phyloP scores from a whole-genome alignment of 1,140 invertebrate genomes.

The Chironomus tepperi region DNA sequence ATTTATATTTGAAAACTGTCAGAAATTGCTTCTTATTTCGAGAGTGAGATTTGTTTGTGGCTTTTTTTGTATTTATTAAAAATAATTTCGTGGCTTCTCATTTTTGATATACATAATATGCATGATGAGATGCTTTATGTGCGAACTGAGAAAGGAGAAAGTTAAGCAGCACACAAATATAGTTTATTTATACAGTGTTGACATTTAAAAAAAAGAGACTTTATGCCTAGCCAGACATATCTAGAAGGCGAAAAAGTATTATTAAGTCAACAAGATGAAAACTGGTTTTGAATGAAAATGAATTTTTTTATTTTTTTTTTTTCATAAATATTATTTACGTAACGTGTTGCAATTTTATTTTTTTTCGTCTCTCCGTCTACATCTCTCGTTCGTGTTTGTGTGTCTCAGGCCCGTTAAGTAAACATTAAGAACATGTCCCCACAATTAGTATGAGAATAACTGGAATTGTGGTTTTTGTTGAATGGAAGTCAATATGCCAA shows the following conservation, averaged over 20 bases:
- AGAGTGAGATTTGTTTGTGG: background rate
- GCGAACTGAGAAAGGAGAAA: background rate
- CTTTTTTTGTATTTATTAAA: background rate
- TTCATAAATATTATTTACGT: background rate
- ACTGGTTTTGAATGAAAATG: conserved; percentile 8
- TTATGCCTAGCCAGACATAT: background rate
- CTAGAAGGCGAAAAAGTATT: background rate
- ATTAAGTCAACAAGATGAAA: background rate
- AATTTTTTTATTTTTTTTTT: background rate
- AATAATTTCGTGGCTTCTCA: background rate
- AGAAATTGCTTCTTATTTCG: background rate
- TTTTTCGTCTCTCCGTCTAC: background rate
- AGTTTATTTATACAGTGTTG: background rate
- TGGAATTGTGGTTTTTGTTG: no score
- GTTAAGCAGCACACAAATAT: background rate
- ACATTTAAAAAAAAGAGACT: background rate
- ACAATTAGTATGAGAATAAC: background rate
- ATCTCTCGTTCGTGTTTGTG: background rate
- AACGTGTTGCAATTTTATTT: background rate
- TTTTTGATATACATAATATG: background rate
- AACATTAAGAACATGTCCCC: no score
- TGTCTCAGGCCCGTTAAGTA: background rate
- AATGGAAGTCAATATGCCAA: no score
- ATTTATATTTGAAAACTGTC: background rate
- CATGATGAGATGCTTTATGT: background rate